Evolutionary conservation across 2,888 invertebrate genomes (phyloP).

Genomic region (Bimastos eiseni): DNA sequence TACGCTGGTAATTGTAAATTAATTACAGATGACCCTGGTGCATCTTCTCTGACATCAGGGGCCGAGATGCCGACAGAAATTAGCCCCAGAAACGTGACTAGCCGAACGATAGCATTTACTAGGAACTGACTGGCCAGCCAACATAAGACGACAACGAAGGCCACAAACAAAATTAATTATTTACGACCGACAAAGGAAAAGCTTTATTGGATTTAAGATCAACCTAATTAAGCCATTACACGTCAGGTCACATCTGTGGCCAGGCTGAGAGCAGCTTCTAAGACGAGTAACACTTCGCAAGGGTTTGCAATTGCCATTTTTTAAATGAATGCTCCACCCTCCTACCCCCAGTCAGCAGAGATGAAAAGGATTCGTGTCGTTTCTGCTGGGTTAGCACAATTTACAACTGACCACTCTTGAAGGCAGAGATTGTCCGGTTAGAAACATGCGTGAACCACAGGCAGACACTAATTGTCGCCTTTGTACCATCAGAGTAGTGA

Average conservation of each 20-base stretch:
- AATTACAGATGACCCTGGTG: background rate
- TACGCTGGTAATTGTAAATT: background rate
- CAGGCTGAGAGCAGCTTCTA: background rate
- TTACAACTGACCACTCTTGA: background rate
- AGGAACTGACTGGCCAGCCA: background rate
- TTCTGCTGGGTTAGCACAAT: background rate
- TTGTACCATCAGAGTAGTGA: background rate
- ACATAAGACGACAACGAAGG: background rate
- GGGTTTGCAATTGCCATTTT: background rate
- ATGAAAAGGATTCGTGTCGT: background rate
- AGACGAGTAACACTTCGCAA: background rate
- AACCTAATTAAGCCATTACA: background rate
- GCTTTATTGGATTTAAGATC: background rate
- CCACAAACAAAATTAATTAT: background rate
- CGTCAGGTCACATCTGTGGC: background rate
- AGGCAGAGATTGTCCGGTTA: background rate
- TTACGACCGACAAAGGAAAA: background rate
- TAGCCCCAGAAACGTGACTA: background rate
- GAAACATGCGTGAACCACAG: background rate
- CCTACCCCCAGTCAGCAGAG: background rate
- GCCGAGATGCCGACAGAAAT: slow-evolving; percentile 5
- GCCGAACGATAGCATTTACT: background rate
- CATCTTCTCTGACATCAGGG: background rate
- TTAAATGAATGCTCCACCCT: background rate
- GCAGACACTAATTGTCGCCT: background rate